Evolutionary conservation across 1,140 invertebrate genomes (phyloP).

Genomic region (Zaprionus camerounensis): DNA sequence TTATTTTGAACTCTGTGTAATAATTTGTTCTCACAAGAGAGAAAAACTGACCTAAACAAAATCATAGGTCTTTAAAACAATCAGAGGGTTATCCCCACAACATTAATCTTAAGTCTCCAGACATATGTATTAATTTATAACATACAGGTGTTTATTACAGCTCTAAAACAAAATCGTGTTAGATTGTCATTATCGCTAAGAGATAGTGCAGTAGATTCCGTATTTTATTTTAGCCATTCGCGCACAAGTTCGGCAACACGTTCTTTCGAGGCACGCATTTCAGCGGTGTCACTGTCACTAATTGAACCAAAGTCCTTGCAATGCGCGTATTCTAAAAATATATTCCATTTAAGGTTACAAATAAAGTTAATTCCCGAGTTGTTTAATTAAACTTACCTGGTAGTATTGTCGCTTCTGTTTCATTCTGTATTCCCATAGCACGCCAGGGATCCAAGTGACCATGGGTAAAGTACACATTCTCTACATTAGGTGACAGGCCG

Average conservation of each 20-base stretch:
- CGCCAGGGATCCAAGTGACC: constrained; percentile 89
- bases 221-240: constrained; percentile 66
- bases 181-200: constrained; percentile 15
- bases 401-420: constrained; percentile 62
- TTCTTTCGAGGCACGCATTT: constrained; percentile 84
- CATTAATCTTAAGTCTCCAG: not conserved
- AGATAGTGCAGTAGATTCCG: not conserved
- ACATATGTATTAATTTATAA: not conserved
- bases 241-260: constrained; percentile 69
- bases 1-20: not conserved
- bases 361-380: not conserved
- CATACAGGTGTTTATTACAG: constrained; percentile 14
- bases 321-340: constrained; percentile 87
- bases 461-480: constrained; percentile 88
- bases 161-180: constrained; percentile 8
- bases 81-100: not conserved
- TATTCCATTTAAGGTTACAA: not conserved
- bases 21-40: not conserved
- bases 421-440: constrained; percentile 85
- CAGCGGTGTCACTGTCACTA: constrained; percentile 83
- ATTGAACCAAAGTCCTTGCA: constrained; percentile 88
- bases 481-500: constrained; percentile 85
- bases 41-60: constrained; percentile 4
- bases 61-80: not conserved
- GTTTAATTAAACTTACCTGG: constrained; percentile 50